Base-by-base conservation (phyloP, 2,888 invertebrate genomes). In the Cabera pusaria region DNA sequence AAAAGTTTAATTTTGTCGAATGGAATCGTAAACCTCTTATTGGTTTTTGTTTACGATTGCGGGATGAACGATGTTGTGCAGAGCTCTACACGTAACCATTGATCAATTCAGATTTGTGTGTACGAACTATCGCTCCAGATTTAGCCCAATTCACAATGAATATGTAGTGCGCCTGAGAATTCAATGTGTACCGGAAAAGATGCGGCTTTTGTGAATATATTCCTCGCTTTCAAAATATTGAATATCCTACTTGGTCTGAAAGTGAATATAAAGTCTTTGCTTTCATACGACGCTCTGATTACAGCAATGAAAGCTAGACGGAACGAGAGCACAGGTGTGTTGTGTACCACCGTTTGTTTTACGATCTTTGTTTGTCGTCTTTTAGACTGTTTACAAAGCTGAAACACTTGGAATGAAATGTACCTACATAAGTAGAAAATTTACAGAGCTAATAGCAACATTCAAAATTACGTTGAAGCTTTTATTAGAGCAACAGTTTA, bases 1-100 rank as follows among this genome's bases (percentile, higher is more conserved):
- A 77, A 83, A 82, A 83, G 74, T 82, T 82, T 85, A 84, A 86
- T 85, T 82, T 74, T 69, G 75, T 72, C 73, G 74, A 82, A 80
- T 77, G 70, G 64, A 78, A 81, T 83, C 84, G 82, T 84, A 84
- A 85, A 83, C 60, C 60, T 64, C 71, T 74, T 79, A 82, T 84
- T 78, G 79, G 80, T 70, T 77, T 67, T 74, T 78, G 77, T 83
- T 85, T 81, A 84, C 75, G 81, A 78, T 72, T 74, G 67, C 47
- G 67, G 68, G 62, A 59, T 59, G 61, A 65, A 71, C 64, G 68
- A 60, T 64, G 66, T 59, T 74, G 72, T 69, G 64, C 54, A 64
- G 64, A 64, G 59, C 63, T 57, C 63, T 67, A 66, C 59, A 52
- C 51, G 50, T 59, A 60, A 61, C 52, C 44, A 36, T 41, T 45